These are phyloP conservation scores for Augochlora pura DNA, from an alignment of 1,140 invertebrate species.

Conservation along the genomic window DNA sequence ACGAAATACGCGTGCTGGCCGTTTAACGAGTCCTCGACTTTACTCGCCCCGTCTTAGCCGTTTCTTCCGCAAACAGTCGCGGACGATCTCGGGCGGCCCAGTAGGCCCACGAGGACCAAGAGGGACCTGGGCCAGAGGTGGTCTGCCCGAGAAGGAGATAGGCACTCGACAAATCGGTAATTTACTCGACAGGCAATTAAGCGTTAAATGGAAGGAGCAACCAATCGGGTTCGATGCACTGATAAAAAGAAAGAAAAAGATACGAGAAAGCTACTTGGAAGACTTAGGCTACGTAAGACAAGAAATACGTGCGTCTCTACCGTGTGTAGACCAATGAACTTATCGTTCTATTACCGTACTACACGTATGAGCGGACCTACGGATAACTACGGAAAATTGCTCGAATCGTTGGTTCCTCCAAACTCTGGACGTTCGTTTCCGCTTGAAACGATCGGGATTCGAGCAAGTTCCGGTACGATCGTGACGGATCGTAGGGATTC, in stretches of 20 bases:
- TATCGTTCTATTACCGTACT: slow-evolving; percentile 47
- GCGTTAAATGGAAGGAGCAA: slow-evolving; percentile 23
- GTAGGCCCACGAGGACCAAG: too few species aligned
- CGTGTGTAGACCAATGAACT: slow-evolving; percentile 25
- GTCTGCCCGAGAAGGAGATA: too few species aligned
- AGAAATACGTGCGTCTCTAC: slow-evolving; percentile 6
- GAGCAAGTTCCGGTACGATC: background rate
- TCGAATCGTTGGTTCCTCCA: background rate
- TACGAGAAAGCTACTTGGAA: background rate
- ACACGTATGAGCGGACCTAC: background rate
- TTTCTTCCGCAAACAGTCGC: background rate
- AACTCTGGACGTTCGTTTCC: too few species aligned
- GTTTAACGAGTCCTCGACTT: background rate
- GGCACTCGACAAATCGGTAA: background rate
- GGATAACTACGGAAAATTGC: background rate
- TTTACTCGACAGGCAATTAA: slow-evolving; percentile 46
- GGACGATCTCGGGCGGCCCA: background rate
- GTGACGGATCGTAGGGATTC: too few species aligned
- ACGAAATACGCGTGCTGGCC: slow-evolving; percentile 5
- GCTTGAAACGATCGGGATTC: background rate
- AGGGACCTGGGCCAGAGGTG: background rate
- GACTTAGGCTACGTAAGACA: slow-evolving; percentile 15
- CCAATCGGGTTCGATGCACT: slow-evolving; percentile 37
- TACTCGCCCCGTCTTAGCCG: background rate
- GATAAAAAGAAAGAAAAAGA: slow-evolving; percentile 16